Conservation (phyloP, 2,888 invertebrate species). For the Lepidocyrtoides sp. region DNA sequence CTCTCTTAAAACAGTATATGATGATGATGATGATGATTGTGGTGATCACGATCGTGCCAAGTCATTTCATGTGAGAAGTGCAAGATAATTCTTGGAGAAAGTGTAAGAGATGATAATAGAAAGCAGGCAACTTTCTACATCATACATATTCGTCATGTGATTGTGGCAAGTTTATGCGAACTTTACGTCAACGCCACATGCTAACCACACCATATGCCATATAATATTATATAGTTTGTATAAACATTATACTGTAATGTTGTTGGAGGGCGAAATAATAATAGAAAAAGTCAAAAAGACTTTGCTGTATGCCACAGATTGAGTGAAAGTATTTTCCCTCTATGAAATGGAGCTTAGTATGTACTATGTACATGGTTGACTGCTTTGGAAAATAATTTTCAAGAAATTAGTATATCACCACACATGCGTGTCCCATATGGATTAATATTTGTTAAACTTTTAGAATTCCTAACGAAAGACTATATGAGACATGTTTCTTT, state of each 20-base stretch:
- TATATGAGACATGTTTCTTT: not conserved
- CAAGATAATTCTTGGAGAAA: conserved; percentile 68
- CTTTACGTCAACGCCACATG: conserved; percentile 60
- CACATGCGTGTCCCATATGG: not conserved
- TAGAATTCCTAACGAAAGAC: too few species aligned
- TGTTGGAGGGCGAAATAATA: too few species aligned
- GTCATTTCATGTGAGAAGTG: conserved; percentile 70
- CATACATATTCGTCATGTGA: conserved; percentile 65
- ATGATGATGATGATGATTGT: conserved; percentile 42
- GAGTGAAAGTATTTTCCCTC: not conserved
- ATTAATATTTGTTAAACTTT: too few species aligned
- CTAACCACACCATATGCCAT: conserved; percentile 23
- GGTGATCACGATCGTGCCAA: conserved; percentile 66
- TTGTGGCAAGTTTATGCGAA: conserved; percentile 51
- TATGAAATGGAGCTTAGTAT: not conserved
- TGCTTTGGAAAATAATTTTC: not conserved
- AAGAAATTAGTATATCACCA: not conserved
- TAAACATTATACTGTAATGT: not conserved
- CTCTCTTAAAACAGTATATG: conserved; percentile 20
- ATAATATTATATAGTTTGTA: not conserved
- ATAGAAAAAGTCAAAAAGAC: not conserved
- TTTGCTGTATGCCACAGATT: not conserved
- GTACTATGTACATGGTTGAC: not conserved
- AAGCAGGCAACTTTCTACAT: conserved; percentile 44
- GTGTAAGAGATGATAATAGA: conserved; percentile 53